A percentile compares a stretch with the other conserved stretches of the same genome.
Evolutionary conservation across 2,888 invertebrate genomes (phyloP).

Genomic region (Ferrisia virgata): DNA sequence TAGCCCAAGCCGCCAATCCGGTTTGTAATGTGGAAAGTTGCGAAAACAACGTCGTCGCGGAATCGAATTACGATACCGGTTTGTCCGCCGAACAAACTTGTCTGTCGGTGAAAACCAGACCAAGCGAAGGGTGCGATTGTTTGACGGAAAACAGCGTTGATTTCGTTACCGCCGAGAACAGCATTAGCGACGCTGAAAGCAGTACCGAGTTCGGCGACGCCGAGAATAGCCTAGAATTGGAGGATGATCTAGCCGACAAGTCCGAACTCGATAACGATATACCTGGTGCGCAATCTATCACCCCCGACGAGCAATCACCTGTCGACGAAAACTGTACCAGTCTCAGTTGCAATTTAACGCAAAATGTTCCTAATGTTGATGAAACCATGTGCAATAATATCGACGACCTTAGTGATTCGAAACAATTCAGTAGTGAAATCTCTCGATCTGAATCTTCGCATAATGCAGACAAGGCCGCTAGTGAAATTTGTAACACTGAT

Average conservation of each 20-base stretch:
- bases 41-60: neutral
- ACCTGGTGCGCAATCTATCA: neutral
- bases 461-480: neutral
- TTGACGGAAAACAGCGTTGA: conserved; percentile 39
- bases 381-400: neutral
- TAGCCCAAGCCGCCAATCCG: neutral
- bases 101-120: neutral
- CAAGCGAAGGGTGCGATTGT: neutral
- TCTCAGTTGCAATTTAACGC: neutral
- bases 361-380: neutral
- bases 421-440: neutral
- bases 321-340: no score
- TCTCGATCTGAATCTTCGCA: no score
- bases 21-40: neutral
- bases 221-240: conserved; percentile 37
- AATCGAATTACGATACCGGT: neutral
- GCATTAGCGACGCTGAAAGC: conserved; percentile 38
- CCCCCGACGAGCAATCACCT: neutral
- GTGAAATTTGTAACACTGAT: neutral
- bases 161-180: conserved; percentile 37
- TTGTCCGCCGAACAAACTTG: neutral
- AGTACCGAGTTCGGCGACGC: conserved; percentile 37
- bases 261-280: conserved; percentile 9
- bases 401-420: neutral
- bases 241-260: neutral